Conservation (phyloP, 2,797 vertebrate genomes). For the Neosilurus mollespiculum region DNA sequence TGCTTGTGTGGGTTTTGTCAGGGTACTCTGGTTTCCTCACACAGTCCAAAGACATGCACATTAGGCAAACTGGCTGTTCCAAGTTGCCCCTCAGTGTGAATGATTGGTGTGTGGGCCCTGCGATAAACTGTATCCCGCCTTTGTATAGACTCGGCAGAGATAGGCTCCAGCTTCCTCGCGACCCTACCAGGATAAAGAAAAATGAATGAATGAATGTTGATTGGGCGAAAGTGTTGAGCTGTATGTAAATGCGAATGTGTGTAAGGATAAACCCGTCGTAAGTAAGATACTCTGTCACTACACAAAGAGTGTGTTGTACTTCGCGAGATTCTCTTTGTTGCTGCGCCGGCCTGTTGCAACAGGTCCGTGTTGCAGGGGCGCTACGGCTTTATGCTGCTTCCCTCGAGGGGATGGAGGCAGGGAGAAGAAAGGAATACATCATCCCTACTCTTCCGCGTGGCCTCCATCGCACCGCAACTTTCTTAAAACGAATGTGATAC, state of each 20-base stretch:
- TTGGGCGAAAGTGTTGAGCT: conserved; percentile 33
- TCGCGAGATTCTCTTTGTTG: conserved; percentile 74
- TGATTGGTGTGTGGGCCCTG: no score
- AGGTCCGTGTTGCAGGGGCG: conserved; percentile 66
- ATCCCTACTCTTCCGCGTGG: background rate
- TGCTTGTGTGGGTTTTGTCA: no score
- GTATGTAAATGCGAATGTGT: conserved; percentile 38
- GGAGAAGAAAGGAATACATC: conserved; percentile 30
- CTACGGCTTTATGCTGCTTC: conserved; percentile 68
- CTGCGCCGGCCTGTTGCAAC: conserved; percentile 72
- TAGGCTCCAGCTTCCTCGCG: no score
- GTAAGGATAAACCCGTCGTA: conserved; percentile 45
- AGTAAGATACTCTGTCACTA: conserved; percentile 56
- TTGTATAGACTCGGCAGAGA: no score
- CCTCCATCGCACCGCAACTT: conserved; percentile 12
- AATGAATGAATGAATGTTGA: background rate
- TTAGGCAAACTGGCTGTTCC: no score
- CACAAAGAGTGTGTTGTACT: conserved; percentile 66
- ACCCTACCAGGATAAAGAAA: no score
- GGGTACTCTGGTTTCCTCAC: no score
- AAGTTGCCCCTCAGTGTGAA: no score
- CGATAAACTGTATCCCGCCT: no score
- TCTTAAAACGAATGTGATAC: background rate
- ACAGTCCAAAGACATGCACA: no score
- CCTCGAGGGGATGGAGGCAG: conserved; percentile 58